These are phyloP conservation scores for Opisthograptis luteolata DNA, from an alignment of 2,888 invertebrate species.

Conservation along the genomic window DNA sequence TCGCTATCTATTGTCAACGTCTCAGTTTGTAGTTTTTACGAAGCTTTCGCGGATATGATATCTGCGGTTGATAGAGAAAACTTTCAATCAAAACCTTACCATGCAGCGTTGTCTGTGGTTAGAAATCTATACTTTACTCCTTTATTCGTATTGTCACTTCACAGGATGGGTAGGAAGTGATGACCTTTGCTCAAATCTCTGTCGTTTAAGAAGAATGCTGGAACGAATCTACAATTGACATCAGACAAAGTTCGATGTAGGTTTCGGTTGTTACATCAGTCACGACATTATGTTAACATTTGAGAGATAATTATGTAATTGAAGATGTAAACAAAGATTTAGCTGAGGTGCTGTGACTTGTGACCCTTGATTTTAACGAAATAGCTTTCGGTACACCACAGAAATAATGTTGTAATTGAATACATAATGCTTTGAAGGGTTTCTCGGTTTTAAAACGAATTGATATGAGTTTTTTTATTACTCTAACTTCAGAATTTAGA, in stretches of 20 bases:
- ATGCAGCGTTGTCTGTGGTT: constrained; percentile 16
- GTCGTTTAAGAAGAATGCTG: constrained; percentile 39
- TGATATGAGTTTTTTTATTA: too few species aligned
- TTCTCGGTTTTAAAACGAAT: too few species aligned
- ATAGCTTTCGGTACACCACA: not conserved
- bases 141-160: constrained; percentile 9
- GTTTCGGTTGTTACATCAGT: constrained; percentile 50
- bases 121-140: constrained; percentile 6
- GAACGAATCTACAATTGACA: constrained; percentile 60
- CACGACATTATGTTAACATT: constrained; percentile 37
- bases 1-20: constrained; percentile 39
- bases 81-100: constrained; percentile 36
- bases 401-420: too few species aligned
- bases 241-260: constrained; percentile 41
- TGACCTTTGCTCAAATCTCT: constrained; percentile 38
- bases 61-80: constrained; percentile 59
- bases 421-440: too few species aligned
- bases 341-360: constrained; percentile 10
- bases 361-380: constrained; percentile 4
- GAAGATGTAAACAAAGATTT: constrained; percentile 37
- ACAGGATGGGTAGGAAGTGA: constrained; percentile 26
- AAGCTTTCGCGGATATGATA: constrained; percentile 49
- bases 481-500: too few species aligned
- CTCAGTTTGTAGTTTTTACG: constrained; percentile 48
- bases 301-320: constrained; percentile 42